Conservation (phyloP, 2,797 vertebrate genomes). For the Tarsius wallacei region DNA sequence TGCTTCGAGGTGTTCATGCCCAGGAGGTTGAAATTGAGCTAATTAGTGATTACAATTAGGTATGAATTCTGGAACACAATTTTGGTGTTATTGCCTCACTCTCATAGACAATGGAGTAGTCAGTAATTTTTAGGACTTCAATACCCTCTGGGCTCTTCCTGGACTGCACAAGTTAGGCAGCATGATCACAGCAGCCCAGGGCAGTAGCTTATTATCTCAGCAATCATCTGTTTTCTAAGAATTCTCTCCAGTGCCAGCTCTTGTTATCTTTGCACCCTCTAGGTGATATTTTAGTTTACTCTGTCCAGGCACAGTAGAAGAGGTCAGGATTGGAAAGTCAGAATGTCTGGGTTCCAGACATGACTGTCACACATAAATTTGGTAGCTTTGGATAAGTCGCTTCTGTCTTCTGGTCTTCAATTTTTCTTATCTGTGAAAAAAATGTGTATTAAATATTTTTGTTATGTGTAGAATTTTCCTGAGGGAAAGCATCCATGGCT, state of each 20-base stretch:
- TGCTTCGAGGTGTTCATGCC: not conserved
- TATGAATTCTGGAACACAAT: constrained; percentile 14
- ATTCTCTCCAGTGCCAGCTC: not conserved
- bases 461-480: not conserved
- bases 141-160: not conserved
- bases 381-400: not conserved
- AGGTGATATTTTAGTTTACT: not conserved
- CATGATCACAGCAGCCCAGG: not conserved
- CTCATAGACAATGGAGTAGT: not conserved
- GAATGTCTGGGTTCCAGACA: not conserved
- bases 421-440: not conserved
- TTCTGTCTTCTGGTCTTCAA: not conserved
- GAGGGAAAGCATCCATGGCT: not conserved
- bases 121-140: not conserved
- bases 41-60: constrained; percentile 32
- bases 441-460: not conserved
- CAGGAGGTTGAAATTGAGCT: constrained; percentile 42
- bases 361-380: not conserved
- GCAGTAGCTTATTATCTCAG: not conserved
- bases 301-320: not conserved
- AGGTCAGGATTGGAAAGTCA: not conserved
- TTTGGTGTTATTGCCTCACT: not conserved
- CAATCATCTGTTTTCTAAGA: constrained; percentile 57
- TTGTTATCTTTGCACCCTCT: not conserved
- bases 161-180: not conserved